Conservation (phyloP, 2,888 invertebrate genomes). For the Diogma glabrata region DNA sequence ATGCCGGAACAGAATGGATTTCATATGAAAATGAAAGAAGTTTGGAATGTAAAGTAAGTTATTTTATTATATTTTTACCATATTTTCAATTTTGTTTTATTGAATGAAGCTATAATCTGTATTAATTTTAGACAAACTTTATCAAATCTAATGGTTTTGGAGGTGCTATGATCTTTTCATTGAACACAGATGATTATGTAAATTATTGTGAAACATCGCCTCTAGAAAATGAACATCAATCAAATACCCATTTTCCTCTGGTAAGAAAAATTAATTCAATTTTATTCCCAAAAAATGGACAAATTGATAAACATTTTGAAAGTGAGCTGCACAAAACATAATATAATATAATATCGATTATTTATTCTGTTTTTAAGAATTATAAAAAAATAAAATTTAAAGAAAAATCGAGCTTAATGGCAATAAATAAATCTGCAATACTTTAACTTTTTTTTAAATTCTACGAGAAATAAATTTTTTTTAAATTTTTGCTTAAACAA, state of each 20-base stretch:
- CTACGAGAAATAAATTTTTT: no score
- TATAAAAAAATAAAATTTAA: no score
- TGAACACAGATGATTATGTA: conserved; percentile 68
- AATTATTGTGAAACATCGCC: conserved; percentile 39
- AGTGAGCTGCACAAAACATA: no score
- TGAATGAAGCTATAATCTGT: not conserved
- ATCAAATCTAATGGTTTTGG: conserved; percentile 51
- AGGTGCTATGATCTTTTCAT: conserved; percentile 74
- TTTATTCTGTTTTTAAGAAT: no score
- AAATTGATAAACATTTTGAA: no score
- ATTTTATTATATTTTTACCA: conserved; percentile 1
- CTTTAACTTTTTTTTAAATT: no score
- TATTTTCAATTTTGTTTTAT: not conserved
- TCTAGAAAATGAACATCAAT: conserved; percentile 1
- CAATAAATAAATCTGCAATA: no score
- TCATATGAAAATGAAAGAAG: conserved; percentile 68
- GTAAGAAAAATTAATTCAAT: conserved; percentile 21
- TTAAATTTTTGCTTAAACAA: no score
- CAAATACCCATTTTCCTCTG: conserved; percentile 28
- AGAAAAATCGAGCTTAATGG: no score
- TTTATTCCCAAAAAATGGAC: conserved; percentile 18
- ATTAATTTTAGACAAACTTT: conserved; percentile 42
- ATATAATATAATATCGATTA: no score
- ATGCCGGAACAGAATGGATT: conserved; percentile 61
- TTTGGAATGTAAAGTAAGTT: conserved; percentile 43